Base-by-base conservation (phyloP, 2,888 invertebrate species). In the Megalurothrips usitatus region DNA sequence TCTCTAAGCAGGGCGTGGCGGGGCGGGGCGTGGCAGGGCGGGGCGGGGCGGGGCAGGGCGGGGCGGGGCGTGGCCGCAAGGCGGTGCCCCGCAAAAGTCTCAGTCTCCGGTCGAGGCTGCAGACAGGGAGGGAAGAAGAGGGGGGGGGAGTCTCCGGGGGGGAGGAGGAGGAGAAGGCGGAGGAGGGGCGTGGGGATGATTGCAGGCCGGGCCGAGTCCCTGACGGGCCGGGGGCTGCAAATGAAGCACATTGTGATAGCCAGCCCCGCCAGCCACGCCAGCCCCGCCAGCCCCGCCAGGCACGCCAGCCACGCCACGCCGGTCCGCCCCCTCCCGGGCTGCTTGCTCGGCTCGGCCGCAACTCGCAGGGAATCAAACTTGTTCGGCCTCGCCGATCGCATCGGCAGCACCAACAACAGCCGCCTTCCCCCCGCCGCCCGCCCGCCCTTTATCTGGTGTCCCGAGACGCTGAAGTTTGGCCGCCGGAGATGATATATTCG, bases 301-400 rank as follows among this genome's bases (percentile, higher is more conserved):
- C n/a, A n/a, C 14, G 14, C 52, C 1, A 17, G 52, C 58, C 58
- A 58, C 19, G 52, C 49, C n/a, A n/a, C 34, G 1, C 52, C 52
- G 52, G 52, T 10, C 10, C 14, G 58, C 58, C 58, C 9, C 11
- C 23, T 26, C 68, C 68, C 23, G 26, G 68, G 11, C 68, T n/a
- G 19, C 58, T 14, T 58, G 52, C 52, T 52, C 52, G 58, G 58
- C 58, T 75, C 52, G 23, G 1, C 68, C 26, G 12, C 68, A 75
- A 75, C 68, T 58, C 58, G 58, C 58, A 58, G 14, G 68, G 68
- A 75, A 75, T 75, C 68, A 75, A 75, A 75, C 68, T 75, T 75
- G 23, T 75, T 75, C 26, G 68, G 19, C 68, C 26, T 26, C n/a
- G 68, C 26, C 68, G 68, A 8, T 9, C n/a, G n/a, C n/a, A n/a